Evolutionary conservation across 2,113 vertebrate genomes (phyloP).

Genomic region (Muntiacus muntjak): DNA sequence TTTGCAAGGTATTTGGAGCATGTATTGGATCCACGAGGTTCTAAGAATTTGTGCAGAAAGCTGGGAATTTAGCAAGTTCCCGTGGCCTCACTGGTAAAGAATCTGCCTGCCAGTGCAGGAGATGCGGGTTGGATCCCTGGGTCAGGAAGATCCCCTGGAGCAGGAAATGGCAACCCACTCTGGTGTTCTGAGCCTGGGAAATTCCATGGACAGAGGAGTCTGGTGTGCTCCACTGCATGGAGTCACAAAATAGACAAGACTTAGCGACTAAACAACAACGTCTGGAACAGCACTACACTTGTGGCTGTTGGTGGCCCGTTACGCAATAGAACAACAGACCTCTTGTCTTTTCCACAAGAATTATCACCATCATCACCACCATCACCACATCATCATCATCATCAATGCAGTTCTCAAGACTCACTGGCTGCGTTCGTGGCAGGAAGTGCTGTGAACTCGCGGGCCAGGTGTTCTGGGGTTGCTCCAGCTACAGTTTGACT

Average conservation of each 20-base stretch:
- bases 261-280: background rate
- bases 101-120: background rate
- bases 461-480: background rate
- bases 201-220: background rate
- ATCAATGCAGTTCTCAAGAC: background rate
- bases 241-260: background rate
- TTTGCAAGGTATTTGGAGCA: background rate
- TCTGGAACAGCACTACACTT: background rate
- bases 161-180: background rate
- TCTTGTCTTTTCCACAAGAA: background rate
- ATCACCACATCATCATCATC: background rate
- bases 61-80: background rate
- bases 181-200: background rate
- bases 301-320: fast-evolving
- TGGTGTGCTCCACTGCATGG: background rate
- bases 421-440: fast-evolving
- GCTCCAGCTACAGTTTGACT: background rate
- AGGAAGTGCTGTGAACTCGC: background rate
- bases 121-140: background rate
- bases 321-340: background rate
- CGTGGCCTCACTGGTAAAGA: background rate
- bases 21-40: fast-evolving
- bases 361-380: background rate
- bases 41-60: background rate
- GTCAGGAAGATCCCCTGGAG: background rate